Base-by-base conservation (phyloP, 2,888 invertebrate genomes). In the Thelaira solivaga region DNA sequence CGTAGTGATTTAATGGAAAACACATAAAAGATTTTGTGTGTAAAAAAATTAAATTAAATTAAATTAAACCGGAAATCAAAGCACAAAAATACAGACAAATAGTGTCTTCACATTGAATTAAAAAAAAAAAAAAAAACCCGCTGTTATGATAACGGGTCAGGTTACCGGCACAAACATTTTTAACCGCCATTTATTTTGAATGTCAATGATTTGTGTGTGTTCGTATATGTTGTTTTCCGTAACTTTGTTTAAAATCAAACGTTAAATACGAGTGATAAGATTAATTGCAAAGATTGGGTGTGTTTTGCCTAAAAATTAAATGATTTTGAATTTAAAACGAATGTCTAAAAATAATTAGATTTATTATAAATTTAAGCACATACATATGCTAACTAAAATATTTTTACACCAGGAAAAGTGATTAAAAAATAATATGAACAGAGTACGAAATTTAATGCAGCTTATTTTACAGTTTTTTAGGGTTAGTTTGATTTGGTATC, bases 221-320 rank as follows among this genome's bases (percentile, higher is more conserved):
- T 57, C 16, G 26, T 31, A 16, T 55, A 10, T 39, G 47, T 45
- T 53, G 39, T 59, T 29, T 57, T 20, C n/a, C 2, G 8, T 69
- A 31, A 31, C 16, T 41, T 26, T 51, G 16, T 24, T 53, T 18
- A 22, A 24, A 41, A 29, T 49, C n/a, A 26, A 41, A 45, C n/a
- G 11, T 24, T n/a, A n/a, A n/a, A n/a, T n/a, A n/a, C 6, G 22
- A 62, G 39, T 68, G 74, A 75, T 75, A 75, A 68, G 39, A 24
- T 22, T 68, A 53, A 61, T 74, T 74, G 61, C 45, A 39, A 59
- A 61, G 68, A 51, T 61, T 29, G 62, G 74, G 74, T 68, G 74
- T 75, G 74, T 75, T 68, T 68, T 53, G 74, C 22, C 24, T 68
- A 71, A 62, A 76, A 64, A 76, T 64, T 64, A 71, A 62, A 71